These are phyloP conservation scores for Perca flavescens DNA, from an alignment of 2,113 vertebrate species.

Conservation along the genomic window DNA sequence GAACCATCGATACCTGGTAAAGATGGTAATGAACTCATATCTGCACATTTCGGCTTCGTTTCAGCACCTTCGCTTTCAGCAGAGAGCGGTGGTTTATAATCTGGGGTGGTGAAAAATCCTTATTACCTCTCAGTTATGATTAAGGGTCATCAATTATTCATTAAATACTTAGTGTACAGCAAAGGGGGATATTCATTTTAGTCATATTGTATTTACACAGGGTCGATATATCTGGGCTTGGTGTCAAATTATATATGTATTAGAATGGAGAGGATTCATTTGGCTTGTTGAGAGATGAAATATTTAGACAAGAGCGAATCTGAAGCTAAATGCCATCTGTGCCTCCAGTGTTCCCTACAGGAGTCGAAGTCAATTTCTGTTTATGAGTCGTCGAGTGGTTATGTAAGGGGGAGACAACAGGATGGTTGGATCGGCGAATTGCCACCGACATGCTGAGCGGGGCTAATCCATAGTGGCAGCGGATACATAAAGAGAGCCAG, in stretches of 20 bases:
- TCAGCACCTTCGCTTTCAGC: conserved; percentile 16
- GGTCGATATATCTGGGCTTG: conserved; percentile 63
- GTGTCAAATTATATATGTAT: conserved; percentile 79
- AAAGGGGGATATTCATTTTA: conserved; percentile 68
- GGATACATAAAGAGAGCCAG: conserved; percentile 66
- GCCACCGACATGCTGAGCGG: conserved; percentile 70
- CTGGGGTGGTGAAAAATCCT: conserved; percentile 48
- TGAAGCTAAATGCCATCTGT: conserved; percentile 81
- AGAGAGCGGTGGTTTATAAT: conserved; percentile 41
- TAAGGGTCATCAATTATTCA: conserved; percentile 76
- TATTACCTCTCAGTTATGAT: conserved; percentile 75
- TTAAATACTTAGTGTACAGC: conserved; percentile 66
- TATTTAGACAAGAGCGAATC: conserved; percentile 80
- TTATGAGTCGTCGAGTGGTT: conserved; percentile 74
- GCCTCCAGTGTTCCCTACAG: conserved; percentile 77
- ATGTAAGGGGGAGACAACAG: conserved; percentile 67
- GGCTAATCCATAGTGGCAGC: conserved; percentile 77
- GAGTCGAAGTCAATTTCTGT: conserved; percentile 80
- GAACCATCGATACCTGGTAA: conserved; percentile 27
- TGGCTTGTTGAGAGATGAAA: conserved; percentile 79
- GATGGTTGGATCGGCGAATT: conserved; percentile 75
- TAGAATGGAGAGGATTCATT: conserved; percentile 79
- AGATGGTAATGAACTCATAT: conserved; percentile 49
- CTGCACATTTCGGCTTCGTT: conserved; percentile 46
- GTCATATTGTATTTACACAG: conserved; percentile 69